These are phyloP conservation scores for Gymnopithys bicolor DNA, from an alignment of 2,797 vertebrate species.

Conservation along the genomic window DNA sequence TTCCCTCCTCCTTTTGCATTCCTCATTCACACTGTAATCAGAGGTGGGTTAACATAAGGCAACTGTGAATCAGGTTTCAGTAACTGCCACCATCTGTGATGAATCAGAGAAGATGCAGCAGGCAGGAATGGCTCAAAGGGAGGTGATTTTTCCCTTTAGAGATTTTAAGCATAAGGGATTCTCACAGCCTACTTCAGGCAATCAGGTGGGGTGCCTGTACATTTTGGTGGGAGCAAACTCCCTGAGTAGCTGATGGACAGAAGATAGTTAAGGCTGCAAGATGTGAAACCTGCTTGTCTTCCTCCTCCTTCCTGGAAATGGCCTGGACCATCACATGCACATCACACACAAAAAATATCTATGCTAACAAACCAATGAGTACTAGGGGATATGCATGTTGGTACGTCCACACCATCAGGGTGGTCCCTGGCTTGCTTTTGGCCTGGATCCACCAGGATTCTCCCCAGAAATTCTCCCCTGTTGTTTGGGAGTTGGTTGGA, in stretches of 20 bases:
- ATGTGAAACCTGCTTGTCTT: neutral
- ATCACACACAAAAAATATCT: neutral
- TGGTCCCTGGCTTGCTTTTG: neutral
- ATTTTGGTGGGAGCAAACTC: neutral
- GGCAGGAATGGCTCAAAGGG: neutral
- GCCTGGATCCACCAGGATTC: neutral
- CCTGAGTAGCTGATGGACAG: neutral
- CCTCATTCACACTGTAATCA: neutral
- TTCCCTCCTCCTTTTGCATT: slow-evolving; percentile 36
- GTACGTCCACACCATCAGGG: neutral
- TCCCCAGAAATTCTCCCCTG: neutral
- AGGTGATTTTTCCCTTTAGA: neutral
- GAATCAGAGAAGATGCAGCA: slow-evolving; percentile 25
- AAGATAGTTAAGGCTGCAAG: neutral
- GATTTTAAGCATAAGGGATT: neutral
- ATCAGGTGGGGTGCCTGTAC: neutral
- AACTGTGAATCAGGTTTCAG: slow-evolving; percentile 26
- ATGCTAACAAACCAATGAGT: neutral
- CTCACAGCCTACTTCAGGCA: neutral
- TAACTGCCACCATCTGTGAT: slow-evolving; percentile 22
- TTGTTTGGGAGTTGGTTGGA: neutral
- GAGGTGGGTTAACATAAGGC: slow-evolving; percentile 38
- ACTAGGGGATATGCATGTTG: neutral
- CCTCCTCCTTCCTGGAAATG: neutral
- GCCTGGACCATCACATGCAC: neutral